phyloP scores from a whole-genome alignment of 30 jellyfish, hydroid and myxozoan species.

The Pseudorhiza aurosa region DNA sequence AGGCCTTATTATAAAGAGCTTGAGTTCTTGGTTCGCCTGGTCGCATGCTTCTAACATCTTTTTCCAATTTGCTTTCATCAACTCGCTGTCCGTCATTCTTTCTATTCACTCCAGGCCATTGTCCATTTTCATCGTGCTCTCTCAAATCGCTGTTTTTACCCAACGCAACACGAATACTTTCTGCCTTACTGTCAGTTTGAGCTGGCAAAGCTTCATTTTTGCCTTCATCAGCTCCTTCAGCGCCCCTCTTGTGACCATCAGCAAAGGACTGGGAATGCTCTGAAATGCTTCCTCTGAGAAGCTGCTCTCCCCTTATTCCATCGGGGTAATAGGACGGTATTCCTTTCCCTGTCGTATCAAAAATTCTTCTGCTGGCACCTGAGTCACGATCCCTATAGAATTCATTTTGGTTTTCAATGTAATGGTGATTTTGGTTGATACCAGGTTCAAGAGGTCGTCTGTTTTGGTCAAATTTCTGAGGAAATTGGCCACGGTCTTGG shows the following conservation, averaged over 20 bases:
- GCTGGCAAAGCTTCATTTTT: background rate
- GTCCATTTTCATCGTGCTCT: too few relatives aligned
- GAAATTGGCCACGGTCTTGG: too few relatives aligned
- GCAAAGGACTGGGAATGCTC: background rate
- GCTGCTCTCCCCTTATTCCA: background rate
- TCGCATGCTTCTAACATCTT: background rate
- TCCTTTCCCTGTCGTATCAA: background rate
- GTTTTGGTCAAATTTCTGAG: too few relatives aligned
- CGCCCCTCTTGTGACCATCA: background rate
- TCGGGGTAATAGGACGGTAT: background rate
- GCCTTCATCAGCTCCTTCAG: background rate
- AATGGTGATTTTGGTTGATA: too few relatives aligned
- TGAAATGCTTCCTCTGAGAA: background rate
- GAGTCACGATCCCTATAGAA: too few relatives aligned
- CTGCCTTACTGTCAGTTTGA: too few relatives aligned
- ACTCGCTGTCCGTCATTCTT: background rate
- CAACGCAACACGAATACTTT: too few relatives aligned
- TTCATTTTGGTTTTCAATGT: too few relatives aligned
- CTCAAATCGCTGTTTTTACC: too few relatives aligned
- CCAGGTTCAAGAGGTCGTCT: too few relatives aligned
- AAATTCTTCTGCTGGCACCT: too few relatives aligned
- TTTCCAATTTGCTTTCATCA: background rate
- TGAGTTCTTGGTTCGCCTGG: background rate
- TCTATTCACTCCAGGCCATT: too few relatives aligned
- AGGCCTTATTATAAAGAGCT: background rate